These are phyloP conservation scores for Lepetodrilus schrolli DNA, from an alignment of 2,888 invertebrate genomes.

Conservation along the genomic window DNA sequence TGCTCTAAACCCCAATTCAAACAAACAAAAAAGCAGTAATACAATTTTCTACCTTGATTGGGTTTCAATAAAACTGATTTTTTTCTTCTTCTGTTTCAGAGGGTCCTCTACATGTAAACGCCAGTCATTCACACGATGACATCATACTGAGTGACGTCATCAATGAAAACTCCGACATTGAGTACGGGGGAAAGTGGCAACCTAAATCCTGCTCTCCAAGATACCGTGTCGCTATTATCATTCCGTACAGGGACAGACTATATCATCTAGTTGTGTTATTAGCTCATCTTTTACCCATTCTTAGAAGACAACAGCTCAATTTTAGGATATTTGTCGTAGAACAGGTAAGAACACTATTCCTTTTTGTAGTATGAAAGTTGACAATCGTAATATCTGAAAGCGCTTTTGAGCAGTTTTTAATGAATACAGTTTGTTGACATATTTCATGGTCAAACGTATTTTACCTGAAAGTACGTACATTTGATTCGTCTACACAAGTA, in stretches of 20 bases:
- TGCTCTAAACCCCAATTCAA: too few relatives aligned
- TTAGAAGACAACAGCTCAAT: slow-evolving; percentile 77
- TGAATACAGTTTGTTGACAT: too few relatives aligned
- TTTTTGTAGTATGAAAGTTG: too few relatives aligned
- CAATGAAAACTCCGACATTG: slow-evolving; percentile 48
- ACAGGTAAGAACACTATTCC: slow-evolving; percentile 76
- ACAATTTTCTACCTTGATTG: too few relatives aligned
- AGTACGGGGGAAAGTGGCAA: slow-evolving; percentile 63
- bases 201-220: slow-evolving; percentile 63
- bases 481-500: too few relatives aligned
- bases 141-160: slow-evolving; percentile 41
- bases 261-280: slow-evolving; percentile 77
- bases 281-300: slow-evolving; percentile 77
- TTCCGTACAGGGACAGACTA: slow-evolving; percentile 75
- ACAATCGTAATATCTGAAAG: too few relatives aligned
- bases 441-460: too few relatives aligned
- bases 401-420: too few relatives aligned
- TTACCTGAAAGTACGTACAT: too few relatives aligned
- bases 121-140: slow-evolving; percentile 38
- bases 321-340: slow-evolving; percentile 78
- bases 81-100: slow-evolving; percentile 38
- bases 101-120: slow-evolving; percentile 43
- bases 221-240: slow-evolving; percentile 70
- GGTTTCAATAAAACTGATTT: too few relatives aligned
- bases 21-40: too few relatives aligned